Evolutionary conservation across 2,797 vertebrate genomes (phyloP), one percentile per base, ranked within the genome.

Genomic region (Clangula hyemalis): DNA sequence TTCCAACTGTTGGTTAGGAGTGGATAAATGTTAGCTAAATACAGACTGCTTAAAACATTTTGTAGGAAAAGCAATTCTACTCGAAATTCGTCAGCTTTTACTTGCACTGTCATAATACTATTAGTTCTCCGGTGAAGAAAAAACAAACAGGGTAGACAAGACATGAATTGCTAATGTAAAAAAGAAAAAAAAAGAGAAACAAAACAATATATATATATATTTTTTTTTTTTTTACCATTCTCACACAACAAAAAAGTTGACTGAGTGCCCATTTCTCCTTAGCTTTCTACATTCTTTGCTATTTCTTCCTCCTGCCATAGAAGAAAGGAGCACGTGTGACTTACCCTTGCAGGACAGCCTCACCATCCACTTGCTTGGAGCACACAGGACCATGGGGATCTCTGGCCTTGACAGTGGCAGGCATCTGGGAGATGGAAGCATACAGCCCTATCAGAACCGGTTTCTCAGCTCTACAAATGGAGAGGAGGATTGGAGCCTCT

Each of bases 61-160:
- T 49, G 20, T 91, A 92, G 90, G 75, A 95, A 94, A 96, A 96
- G 76, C 92, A 93, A 69, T 94, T 95, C 25, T 39, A 93, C 81
- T 89, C 21, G 0, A 94, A 94, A 96, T 93, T 94, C 43, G 17
- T 95, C 93, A 95, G 96, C 65, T 97, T 96, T 93, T 95, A 89
- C 86, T 96, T 96, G 75, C 72, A 89, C 87, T 95, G 94, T 96
- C 95, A 96, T 93, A 97, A 96, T 94, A 95, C 82, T 96, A 96
- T 96, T 97, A 96, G 84, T 93, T 92, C 81, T 95, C 66, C 34
- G 93, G 66, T 8, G 18, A 95, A 92, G 58, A 73, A 96, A 96
- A 95, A 93, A 83, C 93, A 96, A 96, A 92, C 93, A 95, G 70
- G 88, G 47, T 74, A 95, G 92, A 81, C 75, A 93, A 95, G 90